Percentiles rank a stretch among this genome's conserved stretches.
phyloP scores from a whole-genome alignment of 1,140 invertebrate genomes.

The Drosophila kanapiae region DNA sequence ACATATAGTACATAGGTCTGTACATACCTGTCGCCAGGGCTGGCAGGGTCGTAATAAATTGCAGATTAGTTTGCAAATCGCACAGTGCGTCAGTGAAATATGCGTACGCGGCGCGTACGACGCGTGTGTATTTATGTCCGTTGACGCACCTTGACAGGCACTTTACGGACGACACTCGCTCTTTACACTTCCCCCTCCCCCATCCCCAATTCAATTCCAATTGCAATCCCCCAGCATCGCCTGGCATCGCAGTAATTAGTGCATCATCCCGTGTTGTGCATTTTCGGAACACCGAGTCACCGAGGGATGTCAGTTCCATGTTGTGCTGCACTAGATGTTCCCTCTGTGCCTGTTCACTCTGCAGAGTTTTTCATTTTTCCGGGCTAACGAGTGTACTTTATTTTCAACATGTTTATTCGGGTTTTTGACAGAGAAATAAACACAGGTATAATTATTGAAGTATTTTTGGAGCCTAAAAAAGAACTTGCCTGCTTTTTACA shows the following conservation, averaged over 20 bases:
- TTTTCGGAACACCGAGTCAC: slow-evolving; percentile 36
- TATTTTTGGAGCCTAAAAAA: background rate
- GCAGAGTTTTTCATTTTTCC: slow-evolving; percentile 17
- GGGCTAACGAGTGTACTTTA: slow-evolving; percentile 19
- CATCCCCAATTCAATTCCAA: background rate
- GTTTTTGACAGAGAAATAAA: background rate
- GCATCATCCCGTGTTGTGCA: slow-evolving; percentile 70
- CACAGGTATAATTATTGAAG: slow-evolving; percentile 10
- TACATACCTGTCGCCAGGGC: slow-evolving; percentile 69
- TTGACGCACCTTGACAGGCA: slow-evolving; percentile 51
- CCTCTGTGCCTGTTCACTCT: slow-evolving; percentile 16
- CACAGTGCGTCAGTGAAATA: slow-evolving; percentile 67
- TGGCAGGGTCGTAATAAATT: slow-evolving; percentile 66
- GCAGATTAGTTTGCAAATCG: slow-evolving; percentile 80
- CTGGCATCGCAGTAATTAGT: slow-evolving; percentile 73
- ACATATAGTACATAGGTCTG: slow-evolving; percentile 21
- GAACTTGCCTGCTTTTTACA: too few relatives aligned
- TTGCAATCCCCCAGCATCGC: slow-evolving; percentile 8
- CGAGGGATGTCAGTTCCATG: slow-evolving; percentile 43
- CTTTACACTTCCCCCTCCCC: too few relatives aligned
- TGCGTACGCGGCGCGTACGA: slow-evolving; percentile 15
- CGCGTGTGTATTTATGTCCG: slow-evolving; percentile 23
- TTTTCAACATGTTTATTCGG: slow-evolving; percentile 35
- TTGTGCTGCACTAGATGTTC: slow-evolving; percentile 23
- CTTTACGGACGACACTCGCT: slow-evolving; percentile 23